A percentile compares a stretch with the other conserved stretches of the same genome.
Evolutionary conservation across 2,113 vertebrate species (phyloP).

Genomic region (Prunella fulvescens): DNA sequence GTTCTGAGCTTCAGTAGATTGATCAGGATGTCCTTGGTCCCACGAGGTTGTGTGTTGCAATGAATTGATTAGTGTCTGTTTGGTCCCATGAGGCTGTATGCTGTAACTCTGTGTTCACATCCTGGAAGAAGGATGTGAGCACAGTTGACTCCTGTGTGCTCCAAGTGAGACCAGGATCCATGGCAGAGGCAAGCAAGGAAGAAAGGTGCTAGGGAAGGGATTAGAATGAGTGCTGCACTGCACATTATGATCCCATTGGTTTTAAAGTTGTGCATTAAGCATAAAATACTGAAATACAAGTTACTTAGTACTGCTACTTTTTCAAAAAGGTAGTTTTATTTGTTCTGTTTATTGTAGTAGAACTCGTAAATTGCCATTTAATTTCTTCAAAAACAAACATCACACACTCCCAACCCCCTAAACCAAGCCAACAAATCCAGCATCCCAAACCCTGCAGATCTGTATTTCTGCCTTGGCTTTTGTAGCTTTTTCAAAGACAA

Average conservation of each 20-base stretch:
- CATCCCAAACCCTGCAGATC: neutral
- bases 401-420: rapidly evolving
- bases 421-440: neutral
- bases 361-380: neutral
- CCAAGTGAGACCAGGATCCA: neutral
- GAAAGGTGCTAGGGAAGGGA: neutral
- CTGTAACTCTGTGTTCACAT: neutral
- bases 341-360: neutral
- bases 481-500: neutral
- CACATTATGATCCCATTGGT: neutral
- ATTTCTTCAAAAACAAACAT: neutral
- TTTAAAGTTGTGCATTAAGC: neutral
- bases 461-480: neutral
- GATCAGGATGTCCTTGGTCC: neutral
- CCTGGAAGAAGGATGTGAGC: neutral
- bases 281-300: neutral
- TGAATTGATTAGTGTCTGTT: neutral
- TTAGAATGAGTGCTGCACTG: neutral
- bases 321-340: neutral
- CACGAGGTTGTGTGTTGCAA: neutral
- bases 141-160: rapidly evolving
- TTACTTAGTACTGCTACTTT: neutral
- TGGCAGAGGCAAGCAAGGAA: neutral
- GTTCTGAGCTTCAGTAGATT: neutral
- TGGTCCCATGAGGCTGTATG: neutral